These are phyloP conservation scores for Struthio camelus DNA, from an alignment of 2,113 vertebrate genomes.

Conservation along the genomic window DNA sequence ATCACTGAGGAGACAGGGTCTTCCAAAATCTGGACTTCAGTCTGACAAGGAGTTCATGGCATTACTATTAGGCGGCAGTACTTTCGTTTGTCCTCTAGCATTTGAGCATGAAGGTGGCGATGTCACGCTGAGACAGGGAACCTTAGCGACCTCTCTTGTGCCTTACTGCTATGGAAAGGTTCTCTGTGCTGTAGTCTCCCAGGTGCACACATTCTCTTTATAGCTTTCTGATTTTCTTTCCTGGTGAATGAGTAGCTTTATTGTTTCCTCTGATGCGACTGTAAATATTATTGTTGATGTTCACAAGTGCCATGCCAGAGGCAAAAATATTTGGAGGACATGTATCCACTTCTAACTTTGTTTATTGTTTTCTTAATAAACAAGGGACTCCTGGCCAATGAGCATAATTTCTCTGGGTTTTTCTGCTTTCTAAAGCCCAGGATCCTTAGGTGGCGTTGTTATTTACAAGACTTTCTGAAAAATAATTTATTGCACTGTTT, in stretches of 20 bases:
- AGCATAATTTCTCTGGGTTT: conserved; percentile 69
- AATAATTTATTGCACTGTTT: not conserved
- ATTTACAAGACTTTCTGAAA: not conserved
- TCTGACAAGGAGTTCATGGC: not conserved
- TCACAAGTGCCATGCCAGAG: not conserved
- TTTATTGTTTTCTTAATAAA: not conserved
- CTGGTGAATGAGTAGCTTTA: not conserved
- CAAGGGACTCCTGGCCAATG: not conserved
- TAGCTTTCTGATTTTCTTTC: not conserved
- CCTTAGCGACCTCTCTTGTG: not conserved
- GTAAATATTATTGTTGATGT: not conserved
- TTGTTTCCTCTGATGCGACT: not conserved
- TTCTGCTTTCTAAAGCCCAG: conserved; percentile 70
- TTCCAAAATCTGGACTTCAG: not conserved
- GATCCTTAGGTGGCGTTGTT: not conserved
- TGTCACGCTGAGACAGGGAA: not conserved
- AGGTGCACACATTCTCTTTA: not conserved
- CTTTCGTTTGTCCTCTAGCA: not conserved
- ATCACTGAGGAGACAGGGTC: not conserved
- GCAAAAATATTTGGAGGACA: not conserved
- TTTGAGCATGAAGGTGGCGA: not conserved
- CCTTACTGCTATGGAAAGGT: not conserved
- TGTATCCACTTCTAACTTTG: not conserved
- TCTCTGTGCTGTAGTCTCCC: not conserved
- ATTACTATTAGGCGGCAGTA: not conserved